Evolutionary conservation across 2,888 invertebrate species (phyloP).

Genomic region (Apantesis nais): DNA sequence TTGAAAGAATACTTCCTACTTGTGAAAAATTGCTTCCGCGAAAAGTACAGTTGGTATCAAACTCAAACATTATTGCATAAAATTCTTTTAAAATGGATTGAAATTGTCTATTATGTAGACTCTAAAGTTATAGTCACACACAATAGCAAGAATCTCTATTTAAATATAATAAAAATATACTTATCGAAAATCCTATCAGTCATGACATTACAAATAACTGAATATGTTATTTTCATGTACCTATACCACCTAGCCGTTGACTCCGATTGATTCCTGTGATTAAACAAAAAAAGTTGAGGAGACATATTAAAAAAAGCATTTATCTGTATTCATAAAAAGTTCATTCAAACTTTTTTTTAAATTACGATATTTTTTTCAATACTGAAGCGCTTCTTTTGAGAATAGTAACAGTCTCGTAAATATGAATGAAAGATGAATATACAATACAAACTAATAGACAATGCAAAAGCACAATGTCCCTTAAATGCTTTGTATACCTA

Average conservation of each 20-base stretch:
- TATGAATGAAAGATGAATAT: background rate
- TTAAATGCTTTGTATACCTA: background rate
- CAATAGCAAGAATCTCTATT: no score
- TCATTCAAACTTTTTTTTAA: slow-evolving; percentile 21
- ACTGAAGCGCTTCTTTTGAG: background rate
- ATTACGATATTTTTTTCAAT: background rate
- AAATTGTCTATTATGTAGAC: no score
- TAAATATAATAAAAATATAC: no score
- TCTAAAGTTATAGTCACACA: no score
- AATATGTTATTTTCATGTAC: no score
- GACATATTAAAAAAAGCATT: background rate
- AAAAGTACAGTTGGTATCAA: no score
- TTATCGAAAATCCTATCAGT: no score
- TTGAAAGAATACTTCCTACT: background rate
- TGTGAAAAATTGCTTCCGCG: background rate
- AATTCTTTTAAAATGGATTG: no score
- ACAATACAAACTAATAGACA: slow-evolving; percentile 1
- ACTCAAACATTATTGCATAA: no score
- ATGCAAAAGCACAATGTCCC: background rate
- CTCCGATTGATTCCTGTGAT: no score
- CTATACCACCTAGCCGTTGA: background rate
- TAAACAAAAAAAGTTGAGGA: no score
- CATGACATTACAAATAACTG: no score
- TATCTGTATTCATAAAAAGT: background rate
- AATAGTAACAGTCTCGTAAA: background rate